Evolutionary conservation across 2,888 invertebrate species (phyloP).

Genomic region (Erannis defoliaria): DNA sequence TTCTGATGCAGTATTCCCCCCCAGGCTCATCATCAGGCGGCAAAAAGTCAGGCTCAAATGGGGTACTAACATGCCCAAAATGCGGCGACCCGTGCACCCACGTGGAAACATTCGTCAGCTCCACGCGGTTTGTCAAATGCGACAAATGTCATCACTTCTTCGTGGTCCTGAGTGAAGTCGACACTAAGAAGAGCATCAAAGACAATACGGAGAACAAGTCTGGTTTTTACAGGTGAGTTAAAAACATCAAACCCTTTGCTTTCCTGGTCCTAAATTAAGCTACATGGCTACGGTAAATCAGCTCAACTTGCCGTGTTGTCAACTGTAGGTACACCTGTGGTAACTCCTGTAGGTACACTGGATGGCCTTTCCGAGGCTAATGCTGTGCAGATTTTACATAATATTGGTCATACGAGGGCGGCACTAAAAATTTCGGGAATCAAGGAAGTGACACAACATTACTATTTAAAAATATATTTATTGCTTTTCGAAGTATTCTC

Average conservation of each 20-base stretch:
- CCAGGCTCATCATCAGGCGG: slow-evolving; percentile 76
- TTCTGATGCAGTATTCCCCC: not conserved
- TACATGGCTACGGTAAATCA: too few relatives aligned
- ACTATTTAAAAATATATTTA: too few relatives aligned
- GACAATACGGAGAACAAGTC: slow-evolving; percentile 91
- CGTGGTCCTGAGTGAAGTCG: slow-evolving; percentile 97
- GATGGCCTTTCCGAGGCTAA: too few relatives aligned
- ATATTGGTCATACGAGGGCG: too few relatives aligned
- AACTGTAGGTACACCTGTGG: too few relatives aligned
- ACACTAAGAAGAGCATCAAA: slow-evolving; percentile 94
- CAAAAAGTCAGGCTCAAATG: slow-evolving; percentile 89
- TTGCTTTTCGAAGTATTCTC: too few relatives aligned
- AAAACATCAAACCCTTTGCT: not conserved
- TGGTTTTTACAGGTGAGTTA: slow-evolving; percentile 86
- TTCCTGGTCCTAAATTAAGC: too few relatives aligned
- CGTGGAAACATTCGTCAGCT: slow-evolving; percentile 98
- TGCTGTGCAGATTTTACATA: too few relatives aligned
- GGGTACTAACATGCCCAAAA: slow-evolving; percentile 96
- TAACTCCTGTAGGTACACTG: too few relatives aligned
- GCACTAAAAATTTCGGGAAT: too few relatives aligned
- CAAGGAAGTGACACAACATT: too few relatives aligned
- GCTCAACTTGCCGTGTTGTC: too few relatives aligned
- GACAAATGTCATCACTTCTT: slow-evolving; percentile 99
- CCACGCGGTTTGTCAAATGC: slow-evolving; percentile 98
- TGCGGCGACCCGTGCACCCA: slow-evolving; percentile 99